Percentiles rank a stretch among this genome's conserved stretches.
Evolutionary conservation across 2,888 invertebrate species (phyloP).

Genomic region (Elaeidobius kamerunicus): DNA sequence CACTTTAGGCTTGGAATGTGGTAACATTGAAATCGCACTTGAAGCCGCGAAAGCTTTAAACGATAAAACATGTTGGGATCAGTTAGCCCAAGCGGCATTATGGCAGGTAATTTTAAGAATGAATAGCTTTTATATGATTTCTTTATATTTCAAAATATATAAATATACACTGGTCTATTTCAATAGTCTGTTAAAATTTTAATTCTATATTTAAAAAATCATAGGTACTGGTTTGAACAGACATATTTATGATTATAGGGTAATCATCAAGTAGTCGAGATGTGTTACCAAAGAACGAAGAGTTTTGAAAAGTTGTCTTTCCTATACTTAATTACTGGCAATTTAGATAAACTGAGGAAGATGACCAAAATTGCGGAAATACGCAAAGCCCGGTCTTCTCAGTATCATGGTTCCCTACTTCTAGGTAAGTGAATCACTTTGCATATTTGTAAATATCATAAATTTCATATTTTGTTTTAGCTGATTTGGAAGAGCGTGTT

Average conservation of each 20-base stretch:
- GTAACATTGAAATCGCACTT: conserved; percentile 95
- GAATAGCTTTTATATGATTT: too few relatives aligned
- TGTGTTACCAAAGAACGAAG: conserved; percentile 99
- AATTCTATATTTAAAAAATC: conserved; percentile 2
- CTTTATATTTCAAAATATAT: background rate
- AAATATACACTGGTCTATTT: background rate
- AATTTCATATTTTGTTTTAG: conserved; percentile 45
- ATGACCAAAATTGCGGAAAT: conserved; percentile 99
- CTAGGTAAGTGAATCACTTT: conserved; percentile 54
- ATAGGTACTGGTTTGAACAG: too few relatives aligned
- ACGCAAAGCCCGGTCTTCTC: conserved; percentile 92
- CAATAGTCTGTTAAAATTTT: background rate
- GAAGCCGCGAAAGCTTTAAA: conserved; percentile 95
- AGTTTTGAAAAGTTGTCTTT: conserved; percentile 99
- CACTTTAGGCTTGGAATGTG: conserved; percentile 94
- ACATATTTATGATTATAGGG: too few relatives aligned
- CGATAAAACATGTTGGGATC: conserved; percentile 94
- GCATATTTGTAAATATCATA: background rate
- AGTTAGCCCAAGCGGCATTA: conserved; percentile 89
- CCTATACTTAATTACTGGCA: conserved; percentile 96
- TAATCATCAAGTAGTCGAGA: conserved; percentile 82
- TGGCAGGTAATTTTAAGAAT: conserved; percentile 73
- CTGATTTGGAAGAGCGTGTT: conserved; percentile 88
- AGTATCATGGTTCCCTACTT: conserved; percentile 91
- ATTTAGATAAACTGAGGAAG: conserved; percentile 93